A percentile compares a stretch with the other conserved stretches of the same genome.
These are phyloP conservation scores for Neoseiulus cucumeris DNA, from an alignment of 1,140 invertebrate species.

Conservation along the genomic window DNA sequence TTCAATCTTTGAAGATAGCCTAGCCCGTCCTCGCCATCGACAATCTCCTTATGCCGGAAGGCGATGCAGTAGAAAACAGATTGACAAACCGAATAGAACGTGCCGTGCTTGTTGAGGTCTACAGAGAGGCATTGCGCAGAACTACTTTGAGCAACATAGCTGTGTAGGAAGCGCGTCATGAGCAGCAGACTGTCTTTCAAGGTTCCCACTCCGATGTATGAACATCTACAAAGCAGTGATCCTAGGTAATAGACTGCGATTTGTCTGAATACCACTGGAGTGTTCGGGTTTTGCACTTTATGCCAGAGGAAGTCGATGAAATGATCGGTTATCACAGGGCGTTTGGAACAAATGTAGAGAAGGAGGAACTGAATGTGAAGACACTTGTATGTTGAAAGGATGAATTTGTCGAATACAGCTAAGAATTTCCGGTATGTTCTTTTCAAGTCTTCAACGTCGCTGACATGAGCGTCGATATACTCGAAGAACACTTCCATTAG, in stretches of 20 bases:
- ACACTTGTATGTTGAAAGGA: slow-evolving; percentile 47
- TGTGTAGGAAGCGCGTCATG: slow-evolving; percentile 48
- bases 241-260: slow-evolving; percentile 47
- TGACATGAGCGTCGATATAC: background rate
- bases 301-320: slow-evolving; percentile 54
- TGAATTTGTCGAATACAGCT: slow-evolving; percentile 45
- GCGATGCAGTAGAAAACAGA: slow-evolving; percentile 70
- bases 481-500: slow-evolving; percentile 4
- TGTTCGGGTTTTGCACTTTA: slow-evolving; percentile 44
- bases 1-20: slow-evolving; percentile 56
- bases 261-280: slow-evolving; percentile 42
- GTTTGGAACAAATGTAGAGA: slow-evolving; percentile 51
- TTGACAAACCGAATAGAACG: slow-evolving; percentile 77
- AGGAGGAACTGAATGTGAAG: slow-evolving; percentile 56
- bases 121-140: slow-evolving; percentile 29
- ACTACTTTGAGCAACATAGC: slow-evolving; percentile 41
- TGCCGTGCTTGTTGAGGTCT: slow-evolving; percentile 43
- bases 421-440: slow-evolving; percentile 32
- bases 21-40: slow-evolving; percentile 36
- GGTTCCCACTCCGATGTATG: slow-evolving; percentile 40
- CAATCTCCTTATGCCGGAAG: slow-evolving; percentile 62
- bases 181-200: slow-evolving; percentile 40
- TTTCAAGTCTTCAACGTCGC: slow-evolving; percentile 28
- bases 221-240: slow-evolving; percentile 47
- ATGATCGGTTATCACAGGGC: slow-evolving; percentile 37